Percentiles rank a stretch among this genome's conserved stretches.
Conservation (phyloP, 2,888 invertebrate genomes). For the Xylocampa areola region DNA sequence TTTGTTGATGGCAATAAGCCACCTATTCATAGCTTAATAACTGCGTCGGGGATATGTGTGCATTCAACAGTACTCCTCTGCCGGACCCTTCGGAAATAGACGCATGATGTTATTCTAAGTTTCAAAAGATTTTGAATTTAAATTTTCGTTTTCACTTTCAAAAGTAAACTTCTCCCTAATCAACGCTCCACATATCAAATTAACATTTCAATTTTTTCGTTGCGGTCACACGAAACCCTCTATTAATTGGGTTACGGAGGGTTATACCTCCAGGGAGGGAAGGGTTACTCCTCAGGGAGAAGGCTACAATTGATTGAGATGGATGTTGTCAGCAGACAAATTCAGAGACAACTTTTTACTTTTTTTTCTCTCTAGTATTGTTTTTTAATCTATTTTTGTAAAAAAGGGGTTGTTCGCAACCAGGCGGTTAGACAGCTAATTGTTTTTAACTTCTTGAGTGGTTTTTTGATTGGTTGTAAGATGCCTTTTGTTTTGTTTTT, state of each 20-base stretch:
- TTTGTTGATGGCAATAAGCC: too few species aligned
- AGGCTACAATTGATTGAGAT: constrained; percentile 86
- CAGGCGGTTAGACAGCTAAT: constrained; percentile 74
- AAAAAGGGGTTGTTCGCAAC: constrained; percentile 70
- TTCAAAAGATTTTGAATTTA: too few species aligned
- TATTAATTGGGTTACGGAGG: constrained; percentile 88
- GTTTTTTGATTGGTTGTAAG: constrained; percentile 71
- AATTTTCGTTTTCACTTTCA: too few species aligned
- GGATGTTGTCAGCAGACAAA: constrained; percentile 87
- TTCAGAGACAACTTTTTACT: constrained; percentile 78
- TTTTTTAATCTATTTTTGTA: constrained; percentile 61
- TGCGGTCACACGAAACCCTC: constrained; percentile 80
- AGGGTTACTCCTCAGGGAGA: constrained; percentile 86
- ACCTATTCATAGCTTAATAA: too few species aligned
- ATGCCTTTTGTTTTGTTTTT: constrained; percentile 60
- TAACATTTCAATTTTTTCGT: constrained; percentile 87
- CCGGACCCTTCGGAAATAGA: too few species aligned
- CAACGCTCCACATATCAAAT: constrained; percentile 70
- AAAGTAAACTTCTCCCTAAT: constrained; percentile 34
- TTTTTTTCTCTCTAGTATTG: constrained; percentile 60
- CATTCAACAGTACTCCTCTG: too few species aligned
- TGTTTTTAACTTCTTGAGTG: constrained; percentile 82
- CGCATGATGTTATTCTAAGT: too few species aligned
- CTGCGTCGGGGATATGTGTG: too few species aligned
- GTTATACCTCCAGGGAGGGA: constrained; percentile 78